Percentiles rank a stretch among this genome's conserved stretches.
Evolutionary conservation across 2,888 invertebrate species (phyloP).

Genomic region (Therioaphis trifolii): DNA sequence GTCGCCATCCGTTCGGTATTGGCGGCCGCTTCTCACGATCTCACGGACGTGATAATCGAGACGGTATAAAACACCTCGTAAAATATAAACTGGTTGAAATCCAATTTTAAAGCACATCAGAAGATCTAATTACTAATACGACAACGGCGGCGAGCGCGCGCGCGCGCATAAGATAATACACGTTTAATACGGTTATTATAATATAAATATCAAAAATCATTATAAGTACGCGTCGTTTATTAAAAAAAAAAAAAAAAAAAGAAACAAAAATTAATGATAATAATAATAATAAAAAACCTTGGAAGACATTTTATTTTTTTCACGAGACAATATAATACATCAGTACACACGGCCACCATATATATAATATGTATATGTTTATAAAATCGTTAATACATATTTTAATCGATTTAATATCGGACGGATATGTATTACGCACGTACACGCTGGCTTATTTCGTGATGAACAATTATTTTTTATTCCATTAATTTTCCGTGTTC

Average conservation of each 20-base stretch:
- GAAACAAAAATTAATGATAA: no score
- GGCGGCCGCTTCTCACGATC: slow-evolving; percentile 48
- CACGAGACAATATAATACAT: no score
- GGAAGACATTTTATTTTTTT: background rate
- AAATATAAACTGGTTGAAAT: slow-evolving; percentile 38
- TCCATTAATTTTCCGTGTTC: no score
- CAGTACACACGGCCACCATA: no score
- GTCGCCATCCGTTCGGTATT: background rate
- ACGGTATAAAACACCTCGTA: background rate
- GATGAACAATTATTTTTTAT: no score
- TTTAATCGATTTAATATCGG: background rate
- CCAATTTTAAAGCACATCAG: slow-evolving; percentile 39
- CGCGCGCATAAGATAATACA: no score
- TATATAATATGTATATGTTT: background rate
- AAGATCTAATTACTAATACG: slow-evolving; percentile 31
- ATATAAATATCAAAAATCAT: slow-evolving; percentile 27
- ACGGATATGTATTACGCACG: no score
- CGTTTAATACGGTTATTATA: background rate
- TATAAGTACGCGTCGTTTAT: background rate
- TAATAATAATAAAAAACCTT: no score
- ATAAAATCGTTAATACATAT: background rate
- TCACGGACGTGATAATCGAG: slow-evolving; percentile 35
- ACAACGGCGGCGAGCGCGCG: no score
- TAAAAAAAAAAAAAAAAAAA: background rate
- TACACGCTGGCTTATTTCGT: no score